Evolutionary conservation across 1,140 invertebrate genomes (phyloP), one percentile per base, ranked within the genome.

Genomic region (Zaprionus tsacasi): DNA sequence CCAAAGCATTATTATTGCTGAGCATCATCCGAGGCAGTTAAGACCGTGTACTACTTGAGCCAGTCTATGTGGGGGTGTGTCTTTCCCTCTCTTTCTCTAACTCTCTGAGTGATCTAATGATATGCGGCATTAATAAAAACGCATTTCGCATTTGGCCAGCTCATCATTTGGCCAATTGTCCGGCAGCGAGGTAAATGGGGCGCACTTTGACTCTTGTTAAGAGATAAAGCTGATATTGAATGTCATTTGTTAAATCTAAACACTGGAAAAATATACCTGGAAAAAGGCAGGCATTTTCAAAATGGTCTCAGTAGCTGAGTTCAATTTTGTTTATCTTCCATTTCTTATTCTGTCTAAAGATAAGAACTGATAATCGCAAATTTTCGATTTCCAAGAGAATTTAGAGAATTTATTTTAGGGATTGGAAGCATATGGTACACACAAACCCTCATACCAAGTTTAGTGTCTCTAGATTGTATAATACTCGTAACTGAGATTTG

Each of bases 1-100:
- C 70, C 60, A 60, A 69, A 59, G 59, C 77, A 79, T 79, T 79
- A 79, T 79, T 79, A 77, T 79, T 79, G 77, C 65, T 69, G 43
- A 72, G 56, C 35, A 67, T 66, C 55, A 35, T 40, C 35, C 27
- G 21, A 12, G 56, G 54, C 60, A 70, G 68, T 64, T 59, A 71
- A 64, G 68, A 63, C 54, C 54, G 25, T 64, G 58, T 76, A 63
- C 68, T 76, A 70, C 60, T 57, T 59, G 64, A 15, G 40, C 61
- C 10, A 21, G 45, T 50, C 17, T 50, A 10, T 25, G 17, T 8
- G 21, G 40, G 40, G n/a, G 40, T 7, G 7, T 15, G 6, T 45
- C 11, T 45, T 2, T 45, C 0, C 12, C 0, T 25, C n/a, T 50
- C n/a, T 12, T 7, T 35, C 33, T 35, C 33, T 35, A 0, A 8